Conservation (phyloP, 2,113 vertebrate species). For the Daubentonia madagascariensis region DNA sequence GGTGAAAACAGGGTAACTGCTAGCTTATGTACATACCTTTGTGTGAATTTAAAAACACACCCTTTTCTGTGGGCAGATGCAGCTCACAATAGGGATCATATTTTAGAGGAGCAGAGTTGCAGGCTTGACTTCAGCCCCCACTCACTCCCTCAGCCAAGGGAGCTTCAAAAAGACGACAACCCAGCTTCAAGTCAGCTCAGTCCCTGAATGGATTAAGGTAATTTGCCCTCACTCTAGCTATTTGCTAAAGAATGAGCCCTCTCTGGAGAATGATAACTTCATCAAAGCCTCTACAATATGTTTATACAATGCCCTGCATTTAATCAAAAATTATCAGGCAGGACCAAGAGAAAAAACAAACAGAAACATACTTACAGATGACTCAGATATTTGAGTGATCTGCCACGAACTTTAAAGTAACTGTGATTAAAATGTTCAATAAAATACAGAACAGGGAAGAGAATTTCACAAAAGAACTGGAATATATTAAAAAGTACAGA, state of each 20-base stretch:
- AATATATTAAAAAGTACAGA: neutral
- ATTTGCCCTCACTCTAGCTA: neutral
- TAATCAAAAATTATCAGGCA: neutral
- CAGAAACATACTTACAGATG: neutral
- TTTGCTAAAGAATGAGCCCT: neutral
- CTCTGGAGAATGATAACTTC: neutral
- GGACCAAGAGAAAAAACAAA: neutral
- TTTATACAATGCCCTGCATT: neutral
- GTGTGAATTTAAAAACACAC: neutral
- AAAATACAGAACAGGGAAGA: neutral
- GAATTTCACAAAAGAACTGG: neutral
- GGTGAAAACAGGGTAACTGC: neutral
- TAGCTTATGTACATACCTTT: neutral
- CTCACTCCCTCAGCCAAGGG: neutral
- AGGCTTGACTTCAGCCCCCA: neutral
- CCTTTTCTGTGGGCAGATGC: neutral
- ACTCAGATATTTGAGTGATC: neutral
- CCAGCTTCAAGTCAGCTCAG: neutral
- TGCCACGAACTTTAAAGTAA: neutral
- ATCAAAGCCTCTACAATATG: neutral
- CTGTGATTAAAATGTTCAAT: neutral
- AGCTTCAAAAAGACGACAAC: neutral
- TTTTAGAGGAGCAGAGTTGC: neutral
- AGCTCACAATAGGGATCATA: neutral
- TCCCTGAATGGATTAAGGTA: neutral